These are phyloP conservation scores for Coregonus suidteri DNA, from an alignment of 2,797 vertebrate species.

Conservation along the genomic window DNA sequence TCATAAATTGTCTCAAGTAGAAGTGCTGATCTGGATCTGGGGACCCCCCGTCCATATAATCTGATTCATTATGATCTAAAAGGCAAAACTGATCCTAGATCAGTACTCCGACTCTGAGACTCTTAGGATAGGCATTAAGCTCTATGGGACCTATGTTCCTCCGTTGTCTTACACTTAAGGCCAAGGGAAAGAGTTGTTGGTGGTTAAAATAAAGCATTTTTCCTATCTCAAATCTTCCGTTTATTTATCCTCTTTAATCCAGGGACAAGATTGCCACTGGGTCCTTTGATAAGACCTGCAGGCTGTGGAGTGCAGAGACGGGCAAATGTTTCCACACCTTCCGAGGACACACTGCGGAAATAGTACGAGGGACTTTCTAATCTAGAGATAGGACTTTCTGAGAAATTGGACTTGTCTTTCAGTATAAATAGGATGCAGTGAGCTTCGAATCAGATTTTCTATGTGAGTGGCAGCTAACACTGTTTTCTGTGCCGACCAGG, in stretches of 20 bases:
- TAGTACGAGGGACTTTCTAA: constrained; percentile 78
- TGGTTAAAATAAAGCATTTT: constrained; percentile 1
- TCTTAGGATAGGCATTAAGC: neutral
- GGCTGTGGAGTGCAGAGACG: constrained; percentile 90
- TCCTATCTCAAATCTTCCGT: neutral
- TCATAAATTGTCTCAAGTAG: neutral
- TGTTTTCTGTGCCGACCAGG: constrained; percentile 66
- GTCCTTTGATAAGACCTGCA: constrained; percentile 97
- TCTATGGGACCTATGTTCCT: neutral
- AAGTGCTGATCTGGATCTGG: neutral
- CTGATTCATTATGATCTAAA: neutral
- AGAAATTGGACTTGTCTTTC: neutral
- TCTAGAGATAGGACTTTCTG: too few species aligned
- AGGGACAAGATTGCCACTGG: constrained; percentile 97
- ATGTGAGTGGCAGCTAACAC: neutral
- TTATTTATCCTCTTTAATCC: constrained; percentile 27
- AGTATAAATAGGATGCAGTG: neutral
- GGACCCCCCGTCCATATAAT: neutral
- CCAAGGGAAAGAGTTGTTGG: neutral
- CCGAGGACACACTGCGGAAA: constrained; percentile 89
- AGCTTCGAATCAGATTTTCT: neutral
- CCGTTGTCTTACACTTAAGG: neutral
- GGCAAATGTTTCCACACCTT: constrained; percentile 93
- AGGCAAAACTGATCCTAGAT: neutral
- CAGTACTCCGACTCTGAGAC: neutral